phyloP scores from a whole-genome alignment of 2,797 vertebrate species.

The Enteromius viviparus region DNA sequence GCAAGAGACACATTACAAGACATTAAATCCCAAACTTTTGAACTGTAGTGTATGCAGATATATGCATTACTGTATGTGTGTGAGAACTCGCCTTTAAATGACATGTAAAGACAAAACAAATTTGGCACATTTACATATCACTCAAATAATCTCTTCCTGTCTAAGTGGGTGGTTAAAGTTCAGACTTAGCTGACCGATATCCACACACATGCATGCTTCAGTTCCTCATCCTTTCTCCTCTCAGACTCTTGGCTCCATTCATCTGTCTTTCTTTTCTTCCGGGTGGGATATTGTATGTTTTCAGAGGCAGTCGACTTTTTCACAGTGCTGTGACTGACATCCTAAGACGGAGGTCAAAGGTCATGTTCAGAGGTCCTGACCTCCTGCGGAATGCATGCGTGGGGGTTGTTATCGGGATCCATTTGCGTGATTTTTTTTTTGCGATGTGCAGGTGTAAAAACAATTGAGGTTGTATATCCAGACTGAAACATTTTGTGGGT shows the following conservation, averaged over 20 bases:
- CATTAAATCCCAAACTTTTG: neutral
- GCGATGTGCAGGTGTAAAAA: slow-evolving; percentile 25
- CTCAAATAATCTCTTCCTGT: slow-evolving; percentile 22
- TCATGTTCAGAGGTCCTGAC: slow-evolving; percentile 38
- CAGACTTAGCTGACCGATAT: neutral
- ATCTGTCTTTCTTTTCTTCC: slow-evolving; percentile 9
- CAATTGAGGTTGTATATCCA: neutral
- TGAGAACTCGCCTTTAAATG: neutral
- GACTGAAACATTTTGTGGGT: neutral
- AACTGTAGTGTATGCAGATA: too few relatives aligned
- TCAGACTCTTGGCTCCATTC: neutral
- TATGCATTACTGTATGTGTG: too few relatives aligned
- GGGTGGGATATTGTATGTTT: slow-evolving; percentile 56
- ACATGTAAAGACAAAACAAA: slow-evolving; percentile 3
- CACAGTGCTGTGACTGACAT: slow-evolving; percentile 21
- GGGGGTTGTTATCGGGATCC: slow-evolving; percentile 21
- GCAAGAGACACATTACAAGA: neutral
- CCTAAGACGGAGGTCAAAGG: slow-evolving; percentile 23
- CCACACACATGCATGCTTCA: slow-evolving; percentile 6
- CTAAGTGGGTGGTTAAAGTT: neutral
- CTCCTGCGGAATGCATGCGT: slow-evolving; percentile 9
- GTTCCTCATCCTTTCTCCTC: slow-evolving; percentile 5
- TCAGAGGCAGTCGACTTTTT: slow-evolving; percentile 16
- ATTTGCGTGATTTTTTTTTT: slow-evolving; percentile 14
- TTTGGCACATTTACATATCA: slow-evolving; percentile 6